Evolutionary conservation across 2,113 vertebrate species (phyloP).

Genomic region (Puffinus mauretanicus): DNA sequence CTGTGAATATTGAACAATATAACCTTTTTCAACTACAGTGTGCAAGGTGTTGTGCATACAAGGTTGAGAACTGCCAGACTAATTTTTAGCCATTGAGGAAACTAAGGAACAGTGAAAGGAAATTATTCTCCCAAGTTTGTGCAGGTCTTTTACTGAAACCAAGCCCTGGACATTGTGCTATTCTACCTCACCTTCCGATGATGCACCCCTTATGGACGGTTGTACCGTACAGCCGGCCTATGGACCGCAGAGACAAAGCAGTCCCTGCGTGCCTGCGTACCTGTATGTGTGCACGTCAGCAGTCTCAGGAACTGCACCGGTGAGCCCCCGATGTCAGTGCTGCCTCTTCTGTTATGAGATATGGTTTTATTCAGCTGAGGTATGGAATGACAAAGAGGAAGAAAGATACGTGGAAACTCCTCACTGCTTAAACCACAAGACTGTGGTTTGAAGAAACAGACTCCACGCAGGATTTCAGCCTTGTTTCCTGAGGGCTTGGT

Average conservation of each 20-base stretch:
- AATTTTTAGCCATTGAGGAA: neutral
- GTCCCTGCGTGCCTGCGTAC: neutral
- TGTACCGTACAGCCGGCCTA: neutral
- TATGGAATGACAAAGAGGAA: neutral
- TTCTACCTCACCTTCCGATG: neutral
- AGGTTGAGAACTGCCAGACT: neutral
- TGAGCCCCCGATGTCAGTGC: neutral
- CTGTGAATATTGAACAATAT: accelerated
- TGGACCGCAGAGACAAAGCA: neutral
- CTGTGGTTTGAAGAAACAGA: neutral
- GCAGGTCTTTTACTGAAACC: neutral
- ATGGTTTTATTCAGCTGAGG: neutral
- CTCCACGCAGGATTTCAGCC: neutral
- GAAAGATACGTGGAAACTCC: neutral
- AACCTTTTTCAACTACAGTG: neutral
- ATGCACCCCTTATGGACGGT: neutral
- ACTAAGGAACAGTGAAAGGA: neutral
- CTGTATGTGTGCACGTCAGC: neutral
- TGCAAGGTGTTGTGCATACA: neutral
- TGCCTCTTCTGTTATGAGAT: neutral
- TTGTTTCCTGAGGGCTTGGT: neutral
- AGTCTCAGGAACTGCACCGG: neutral
- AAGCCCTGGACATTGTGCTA: neutral
- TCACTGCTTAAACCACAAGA: neutral
- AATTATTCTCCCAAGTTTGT: neutral